These are phyloP conservation scores for Phortica magna DNA, from an alignment of 2,888 invertebrate species.

Conservation along the genomic window DNA sequence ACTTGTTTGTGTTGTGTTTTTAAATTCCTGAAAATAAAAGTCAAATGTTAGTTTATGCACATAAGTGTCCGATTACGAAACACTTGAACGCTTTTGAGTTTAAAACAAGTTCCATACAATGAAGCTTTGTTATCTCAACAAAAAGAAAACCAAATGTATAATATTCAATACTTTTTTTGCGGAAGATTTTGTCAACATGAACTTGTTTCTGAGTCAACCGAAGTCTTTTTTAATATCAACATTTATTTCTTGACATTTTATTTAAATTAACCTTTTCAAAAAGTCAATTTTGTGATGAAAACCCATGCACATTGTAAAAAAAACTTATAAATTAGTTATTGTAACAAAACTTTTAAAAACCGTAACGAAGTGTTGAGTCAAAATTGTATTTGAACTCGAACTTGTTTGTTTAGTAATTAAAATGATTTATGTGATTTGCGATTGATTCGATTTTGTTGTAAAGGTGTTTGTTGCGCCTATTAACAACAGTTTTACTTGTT, in stretches of 20 bases:
- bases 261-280: background rate
- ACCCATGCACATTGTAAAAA: background rate
- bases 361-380: background rate
- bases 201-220: too few relatives aligned
- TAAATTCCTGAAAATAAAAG: slow-evolving; percentile 58
- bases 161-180: background rate
- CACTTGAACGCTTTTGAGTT: too few relatives aligned
- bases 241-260: background rate
- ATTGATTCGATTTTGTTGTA: slow-evolving; percentile 32
- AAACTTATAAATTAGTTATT: background rate
- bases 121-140: too few relatives aligned
- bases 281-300: background rate
- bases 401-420: slow-evolving; percentile 70
- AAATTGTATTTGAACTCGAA: slow-evolving; percentile 37
- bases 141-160: too few relatives aligned
- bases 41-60: slow-evolving; percentile 53
- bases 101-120: too few relatives aligned
- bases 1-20: slow-evolving; percentile 56
- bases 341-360: background rate
- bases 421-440: slow-evolving; percentile 64
- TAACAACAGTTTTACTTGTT: slow-evolving; percentile 15
- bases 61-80: background rate
- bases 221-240: background rate
- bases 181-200: background rate
- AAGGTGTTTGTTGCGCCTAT: slow-evolving; percentile 16